A percentile compares a stretch with the other conserved stretches of the same genome.
phyloP scores from a whole-genome alignment of 1,140 invertebrate species.

The Drosophila arawakana region DNA sequence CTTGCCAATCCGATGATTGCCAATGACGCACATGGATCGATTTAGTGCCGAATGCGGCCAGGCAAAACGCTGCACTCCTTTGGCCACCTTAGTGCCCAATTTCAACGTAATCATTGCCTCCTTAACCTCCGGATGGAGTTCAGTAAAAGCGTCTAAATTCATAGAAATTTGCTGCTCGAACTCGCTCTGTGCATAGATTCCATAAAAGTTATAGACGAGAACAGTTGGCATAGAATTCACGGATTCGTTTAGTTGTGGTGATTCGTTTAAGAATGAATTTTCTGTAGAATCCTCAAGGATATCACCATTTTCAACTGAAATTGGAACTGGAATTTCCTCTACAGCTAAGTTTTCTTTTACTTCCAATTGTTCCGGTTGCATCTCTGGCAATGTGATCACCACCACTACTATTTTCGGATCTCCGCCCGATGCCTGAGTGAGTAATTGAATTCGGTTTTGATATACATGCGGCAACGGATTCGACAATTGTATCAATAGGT shows the following conservation, averaged over 20 bases:
- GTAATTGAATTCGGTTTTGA: slow-evolving; percentile 17
- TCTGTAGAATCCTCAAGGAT: no score
- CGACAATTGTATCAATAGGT: slow-evolving; percentile 33
- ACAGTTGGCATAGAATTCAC: neutral
- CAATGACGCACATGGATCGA: slow-evolving; percentile 56
- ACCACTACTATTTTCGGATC: neutral
- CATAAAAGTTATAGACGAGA: slow-evolving; percentile 1
- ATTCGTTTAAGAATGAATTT: no score
- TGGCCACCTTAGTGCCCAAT: neutral
- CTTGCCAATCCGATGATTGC: slow-evolving; percentile 55
- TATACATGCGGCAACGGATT: slow-evolving; percentile 34
- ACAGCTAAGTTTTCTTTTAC: neutral
- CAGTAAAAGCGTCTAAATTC: neutral
- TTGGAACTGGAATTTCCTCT: no score
- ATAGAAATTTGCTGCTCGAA: neutral
- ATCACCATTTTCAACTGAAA: no score
- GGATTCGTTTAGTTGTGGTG: neutral
- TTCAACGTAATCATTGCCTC: neutral
- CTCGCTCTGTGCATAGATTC: slow-evolving; percentile 21
- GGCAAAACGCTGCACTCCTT: slow-evolving; percentile 53
- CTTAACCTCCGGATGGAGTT: neutral
- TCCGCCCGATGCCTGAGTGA: neutral
- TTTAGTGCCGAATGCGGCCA: slow-evolving; percentile 57
- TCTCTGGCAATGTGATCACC: neutral
- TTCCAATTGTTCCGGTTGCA: neutral